Percentiles rank a stretch among this genome's conserved stretches.
Evolutionary conservation across 2,888 invertebrate genomes (phyloP).

Genomic region (Zaprionus obscuricornis): DNA sequence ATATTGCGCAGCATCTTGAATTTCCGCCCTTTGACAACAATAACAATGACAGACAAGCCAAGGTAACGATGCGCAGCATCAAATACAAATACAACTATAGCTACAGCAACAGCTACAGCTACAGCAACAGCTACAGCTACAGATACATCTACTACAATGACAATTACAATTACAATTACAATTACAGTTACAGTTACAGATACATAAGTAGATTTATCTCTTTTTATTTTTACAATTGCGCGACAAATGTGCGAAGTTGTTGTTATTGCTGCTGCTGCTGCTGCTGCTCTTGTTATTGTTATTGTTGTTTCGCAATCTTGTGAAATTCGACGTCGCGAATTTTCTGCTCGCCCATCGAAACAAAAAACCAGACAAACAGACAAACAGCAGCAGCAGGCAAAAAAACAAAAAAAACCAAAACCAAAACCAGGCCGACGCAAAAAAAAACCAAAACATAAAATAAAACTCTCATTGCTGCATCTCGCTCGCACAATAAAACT

Average conservation of each 20-base stretch:
- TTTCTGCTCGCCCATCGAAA: slow-evolving; percentile 57
- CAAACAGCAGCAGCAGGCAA: too few relatives aligned
- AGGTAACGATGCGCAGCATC: slow-evolving; percentile 51
- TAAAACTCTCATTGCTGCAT: too few relatives aligned
- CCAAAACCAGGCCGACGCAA: slow-evolving; percentile 39
- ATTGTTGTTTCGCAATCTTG: slow-evolving; percentile 58
- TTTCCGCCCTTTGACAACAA: slow-evolving; percentile 54
- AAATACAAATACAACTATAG: slow-evolving; percentile 24
- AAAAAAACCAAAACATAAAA: slow-evolving; percentile 22
- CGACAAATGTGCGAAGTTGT: slow-evolving; percentile 63
- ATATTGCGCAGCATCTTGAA: slow-evolving; percentile 74
- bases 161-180: slow-evolving; percentile 14
- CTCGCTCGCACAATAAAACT: neutral
- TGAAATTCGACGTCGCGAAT: slow-evolving; percentile 69
- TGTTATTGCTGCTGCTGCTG: slow-evolving; percentile 15
- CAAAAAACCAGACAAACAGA: too few relatives aligned
- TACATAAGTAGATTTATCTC: slow-evolving; percentile 54
- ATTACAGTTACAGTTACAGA: slow-evolving; percentile 18
- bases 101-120: slow-evolving; percentile 8
- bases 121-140: slow-evolving; percentile 4
- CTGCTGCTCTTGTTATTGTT: slow-evolving; percentile 1
- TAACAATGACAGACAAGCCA: slow-evolving; percentile 23
- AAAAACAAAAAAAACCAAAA: slow-evolving; percentile 31
- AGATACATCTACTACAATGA: slow-evolving; percentile 1
- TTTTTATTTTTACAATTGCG: slow-evolving; percentile 53